A percentile compares a stretch with the other conserved stretches of the same genome.
Evolutionary conservation across 2,888 invertebrate genomes (phyloP).

Genomic region (Diplazon laetatorius): DNA sequence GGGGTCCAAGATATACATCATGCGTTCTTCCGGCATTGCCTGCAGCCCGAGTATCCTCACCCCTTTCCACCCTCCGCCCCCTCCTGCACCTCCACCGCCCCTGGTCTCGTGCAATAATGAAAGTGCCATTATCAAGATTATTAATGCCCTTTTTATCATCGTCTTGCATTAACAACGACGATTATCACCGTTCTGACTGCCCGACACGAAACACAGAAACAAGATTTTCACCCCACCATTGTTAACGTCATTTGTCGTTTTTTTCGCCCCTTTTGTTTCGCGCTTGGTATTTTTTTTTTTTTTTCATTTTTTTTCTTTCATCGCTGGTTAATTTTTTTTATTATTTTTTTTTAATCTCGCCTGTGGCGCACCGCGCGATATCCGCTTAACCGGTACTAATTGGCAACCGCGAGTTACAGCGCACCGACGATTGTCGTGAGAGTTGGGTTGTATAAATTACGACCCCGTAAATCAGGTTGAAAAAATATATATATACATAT

Average conservation of each 20-base stretch:
- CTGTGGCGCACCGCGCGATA: conserved; percentile 42
- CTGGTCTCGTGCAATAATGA: conserved; percentile 45
- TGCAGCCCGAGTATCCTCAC: background rate
- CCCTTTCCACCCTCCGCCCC: conserved; percentile 27
- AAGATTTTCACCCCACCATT: conserved; percentile 1
- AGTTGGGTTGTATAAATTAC: conserved; percentile 44
- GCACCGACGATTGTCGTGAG: conserved; percentile 33
- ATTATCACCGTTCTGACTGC: conserved; percentile 1
- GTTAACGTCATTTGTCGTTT: no score
- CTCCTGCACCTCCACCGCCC: no score
- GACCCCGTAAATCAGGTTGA: conserved; percentile 23
- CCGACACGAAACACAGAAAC: background rate
- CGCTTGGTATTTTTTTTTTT: background rate
- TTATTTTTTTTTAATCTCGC: conserved; percentile 14
- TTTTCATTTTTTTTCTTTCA: conserved; percentile 25
- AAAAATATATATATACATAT: no score
- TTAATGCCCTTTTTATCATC: conserved; percentile 25
- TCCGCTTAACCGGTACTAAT: conserved; percentile 56
- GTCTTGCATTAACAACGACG: conserved; percentile 16
- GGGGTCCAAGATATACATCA: conserved; percentile 28
- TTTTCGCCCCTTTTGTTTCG: conserved; percentile 26
- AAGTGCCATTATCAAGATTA: conserved; percentile 49
- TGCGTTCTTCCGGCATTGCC: conserved; percentile 40
- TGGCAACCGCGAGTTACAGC: conserved; percentile 40
- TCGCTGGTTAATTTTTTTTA: background rate